These are phyloP conservation scores for Manis crassicaudata DNA, from an alignment of 2,797 vertebrate species.

Conservation along the genomic window DNA sequence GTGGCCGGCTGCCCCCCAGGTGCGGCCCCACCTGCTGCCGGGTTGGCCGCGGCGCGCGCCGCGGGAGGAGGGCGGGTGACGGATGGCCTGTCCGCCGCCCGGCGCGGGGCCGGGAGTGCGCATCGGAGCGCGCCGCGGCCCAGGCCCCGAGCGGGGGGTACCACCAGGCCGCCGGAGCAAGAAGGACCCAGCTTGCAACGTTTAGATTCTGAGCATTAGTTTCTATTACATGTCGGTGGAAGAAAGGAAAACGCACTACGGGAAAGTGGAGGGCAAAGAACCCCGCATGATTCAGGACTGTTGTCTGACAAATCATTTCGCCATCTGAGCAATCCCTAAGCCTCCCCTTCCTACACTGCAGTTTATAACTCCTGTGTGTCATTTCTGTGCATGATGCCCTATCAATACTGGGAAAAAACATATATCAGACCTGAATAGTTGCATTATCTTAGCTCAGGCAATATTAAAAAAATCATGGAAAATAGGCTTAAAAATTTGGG, in stretches of 20 bases:
- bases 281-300: not conserved
- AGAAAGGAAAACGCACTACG: slow-evolving; percentile 76
- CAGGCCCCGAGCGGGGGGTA: slow-evolving; percentile 88
- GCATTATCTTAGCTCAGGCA: not conserved
- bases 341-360: not conserved
- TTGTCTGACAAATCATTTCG: not conserved
- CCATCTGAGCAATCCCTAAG: not conserved
- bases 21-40: slow-evolving; percentile 93
- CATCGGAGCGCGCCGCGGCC: slow-evolving; percentile 91
- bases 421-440: not conserved
- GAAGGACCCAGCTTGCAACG: slow-evolving; percentile 80
- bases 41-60: slow-evolving; percentile 88
- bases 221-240: slow-evolving; percentile 84
- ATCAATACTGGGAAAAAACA: not conserved
- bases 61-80: slow-evolving; percentile 95
- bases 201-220: slow-evolving; percentile 84
- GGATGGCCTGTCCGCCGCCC: slow-evolving; percentile 96
- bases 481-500: not conserved
- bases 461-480: slow-evolving; percentile 41
- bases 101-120: slow-evolving; percentile 94
- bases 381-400: not conserved
- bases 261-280: slow-evolving; percentile 74
- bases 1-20: slow-evolving; percentile 87
- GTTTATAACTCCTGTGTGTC: not conserved
- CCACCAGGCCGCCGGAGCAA: slow-evolving; percentile 88